phyloP scores from a whole-genome alignment of 2,797 vertebrate genomes.

The Cyprinodon diabolis region DNA sequence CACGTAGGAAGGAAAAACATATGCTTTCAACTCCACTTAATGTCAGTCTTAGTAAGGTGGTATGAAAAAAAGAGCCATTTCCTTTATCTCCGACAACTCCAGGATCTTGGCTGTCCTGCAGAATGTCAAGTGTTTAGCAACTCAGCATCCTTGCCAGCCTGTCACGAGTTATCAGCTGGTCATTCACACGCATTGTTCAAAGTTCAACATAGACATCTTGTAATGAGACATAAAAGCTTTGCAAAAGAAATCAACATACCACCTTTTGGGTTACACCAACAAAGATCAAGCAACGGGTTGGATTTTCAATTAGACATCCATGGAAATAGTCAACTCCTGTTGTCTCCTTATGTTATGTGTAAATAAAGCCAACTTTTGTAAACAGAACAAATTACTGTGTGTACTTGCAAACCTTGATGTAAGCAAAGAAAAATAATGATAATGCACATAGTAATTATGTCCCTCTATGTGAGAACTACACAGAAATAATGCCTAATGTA shows the following conservation, averaged over 20 bases:
- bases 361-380: conserved; percentile 19
- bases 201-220: conserved; percentile 59
- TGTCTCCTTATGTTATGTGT: background rate
- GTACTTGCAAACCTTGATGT: conserved; percentile 21
- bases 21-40: conserved; percentile 36
- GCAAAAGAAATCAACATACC: conserved; percentile 33
- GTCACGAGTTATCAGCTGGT: conserved; percentile 76
- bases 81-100: conserved; percentile 51
- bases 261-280: background rate
- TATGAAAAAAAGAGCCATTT: conserved; percentile 43
- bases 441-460: conserved; percentile 37
- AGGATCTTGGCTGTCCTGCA: conserved; percentile 36
- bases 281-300: conserved; percentile 1
- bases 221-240: conserved; percentile 35
- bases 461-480: conserved; percentile 21
- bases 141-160: conserved; percentile 62
- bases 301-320: conserved; percentile 3
- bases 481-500: background rate
- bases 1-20: conserved; percentile 34
- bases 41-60: conserved; percentile 59
- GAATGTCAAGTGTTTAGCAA: conserved; percentile 69
- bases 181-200: conserved; percentile 73
- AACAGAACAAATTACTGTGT: conserved; percentile 33
- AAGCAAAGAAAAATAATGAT: conserved; percentile 12
- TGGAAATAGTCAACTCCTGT: conserved; percentile 4